These are phyloP conservation scores for Spilarctia lutea DNA, from an alignment of 2,888 invertebrate genomes.

Conservation along the genomic window DNA sequence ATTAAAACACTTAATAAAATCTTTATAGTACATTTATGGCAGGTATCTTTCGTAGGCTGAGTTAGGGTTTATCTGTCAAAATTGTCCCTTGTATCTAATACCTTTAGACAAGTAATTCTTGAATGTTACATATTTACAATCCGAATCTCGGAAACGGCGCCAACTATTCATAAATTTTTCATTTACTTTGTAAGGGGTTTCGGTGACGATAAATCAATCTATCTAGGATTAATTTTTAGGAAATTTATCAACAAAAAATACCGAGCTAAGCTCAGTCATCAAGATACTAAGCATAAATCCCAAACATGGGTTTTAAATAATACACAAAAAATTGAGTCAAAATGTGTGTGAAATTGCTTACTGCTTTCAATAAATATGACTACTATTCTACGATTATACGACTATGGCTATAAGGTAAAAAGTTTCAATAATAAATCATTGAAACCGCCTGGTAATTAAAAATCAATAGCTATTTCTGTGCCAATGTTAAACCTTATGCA, in stretches of 20 bases:
- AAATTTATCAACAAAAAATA: neutral
- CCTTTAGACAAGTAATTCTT: too few relatives aligned
- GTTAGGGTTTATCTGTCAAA: too few relatives aligned
- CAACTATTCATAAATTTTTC: too few relatives aligned
- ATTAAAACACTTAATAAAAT: too few relatives aligned
- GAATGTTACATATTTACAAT: too few relatives aligned
- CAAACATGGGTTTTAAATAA: neutral
- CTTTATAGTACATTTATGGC: too few relatives aligned
- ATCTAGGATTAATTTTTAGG: neutral
- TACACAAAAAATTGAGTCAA: neutral
- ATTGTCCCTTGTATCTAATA: too few relatives aligned
- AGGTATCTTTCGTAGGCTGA: too few relatives aligned
- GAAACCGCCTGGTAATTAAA: constrained; percentile 10
- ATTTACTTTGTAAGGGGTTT: too few relatives aligned
- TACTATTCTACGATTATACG: neutral
- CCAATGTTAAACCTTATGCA: constrained; percentile 13
- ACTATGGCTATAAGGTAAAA: neutral
- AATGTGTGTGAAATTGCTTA: neutral
- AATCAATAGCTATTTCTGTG: constrained; percentile 12
- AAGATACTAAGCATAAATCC: neutral
- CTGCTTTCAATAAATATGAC: neutral
- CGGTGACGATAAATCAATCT: too few relatives aligned
- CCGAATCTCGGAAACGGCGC: too few relatives aligned
- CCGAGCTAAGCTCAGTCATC: too few relatives aligned
- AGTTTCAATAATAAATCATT: neutral